Conservation (phyloP, 2,888 invertebrate genomes). For the Mythimna albipuncta region DNA sequence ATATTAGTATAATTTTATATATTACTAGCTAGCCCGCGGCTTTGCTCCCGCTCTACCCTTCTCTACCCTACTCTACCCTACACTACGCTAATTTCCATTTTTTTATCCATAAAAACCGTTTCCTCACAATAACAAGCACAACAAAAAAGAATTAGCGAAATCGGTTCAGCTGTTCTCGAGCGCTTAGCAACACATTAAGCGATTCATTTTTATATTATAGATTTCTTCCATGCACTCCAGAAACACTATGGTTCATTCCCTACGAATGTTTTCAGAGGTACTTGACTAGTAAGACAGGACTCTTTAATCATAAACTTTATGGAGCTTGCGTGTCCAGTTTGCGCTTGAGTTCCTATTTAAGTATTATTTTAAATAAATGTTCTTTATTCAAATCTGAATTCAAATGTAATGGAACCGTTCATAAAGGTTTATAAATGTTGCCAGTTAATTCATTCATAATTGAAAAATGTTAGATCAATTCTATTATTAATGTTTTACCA, state of each 20-base stretch:
- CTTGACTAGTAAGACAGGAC: not conserved
- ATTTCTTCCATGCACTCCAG: not conserved
- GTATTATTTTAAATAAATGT: constrained; percentile 40
- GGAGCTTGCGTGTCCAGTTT: constrained; percentile 8
- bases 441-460: constrained; percentile 47
- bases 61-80: too few species aligned
- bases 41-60: too few species aligned
- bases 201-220: too few species aligned
- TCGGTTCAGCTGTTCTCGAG: too few species aligned
- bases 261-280: not conserved
- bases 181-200: too few species aligned
- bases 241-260: not conserved
- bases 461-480: constrained; percentile 54
- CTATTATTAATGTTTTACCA: constrained; percentile 51
- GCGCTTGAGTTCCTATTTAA: constrained; percentile 19
- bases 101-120: too few species aligned
- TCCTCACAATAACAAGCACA: too few species aligned
- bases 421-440: constrained; percentile 45
- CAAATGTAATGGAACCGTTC: constrained; percentile 45
- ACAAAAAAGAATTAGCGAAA: too few species aligned
- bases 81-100: too few species aligned
- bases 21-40: too few species aligned
- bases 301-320: constrained; percentile 15
- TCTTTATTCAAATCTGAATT: constrained; percentile 45
- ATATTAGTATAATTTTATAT: too few species aligned